Conservation (phyloP, 2,797 vertebrate species). For the Hypotaenidia philippensis region DNA sequence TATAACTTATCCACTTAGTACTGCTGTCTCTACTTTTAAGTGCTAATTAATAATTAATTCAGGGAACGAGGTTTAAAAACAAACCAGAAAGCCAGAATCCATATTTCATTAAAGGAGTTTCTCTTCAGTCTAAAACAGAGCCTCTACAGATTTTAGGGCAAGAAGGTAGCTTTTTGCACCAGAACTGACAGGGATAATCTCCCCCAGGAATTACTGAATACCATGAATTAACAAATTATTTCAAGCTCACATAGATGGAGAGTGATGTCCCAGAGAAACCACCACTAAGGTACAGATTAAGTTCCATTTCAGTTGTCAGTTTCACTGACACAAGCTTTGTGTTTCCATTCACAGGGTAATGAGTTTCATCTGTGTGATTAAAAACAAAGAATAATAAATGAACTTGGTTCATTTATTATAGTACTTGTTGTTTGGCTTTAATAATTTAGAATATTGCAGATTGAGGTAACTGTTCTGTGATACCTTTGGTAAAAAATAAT, state of each 20-base stretch:
- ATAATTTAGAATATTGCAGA: constrained; percentile 50
- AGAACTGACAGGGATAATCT: not conserved
- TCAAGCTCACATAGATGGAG: not conserved
- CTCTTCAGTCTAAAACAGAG: not conserved
- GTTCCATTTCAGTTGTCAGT: not conserved
- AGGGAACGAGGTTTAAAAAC: constrained; percentile 6
- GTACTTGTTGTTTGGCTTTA: constrained; percentile 45
- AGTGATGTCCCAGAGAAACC: not conserved
- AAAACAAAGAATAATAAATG: constrained; percentile 45
- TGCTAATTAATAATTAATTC: constrained; percentile 58
- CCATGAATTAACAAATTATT: not conserved
- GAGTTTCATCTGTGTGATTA: constrained; percentile 59
- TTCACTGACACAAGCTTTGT: not conserved
- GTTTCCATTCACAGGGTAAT: constrained; percentile 28
- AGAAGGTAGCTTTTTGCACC: not conserved
- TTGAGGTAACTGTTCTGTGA: not conserved
- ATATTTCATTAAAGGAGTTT: constrained; percentile 11
- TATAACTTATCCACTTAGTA: constrained; percentile 38
- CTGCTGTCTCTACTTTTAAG: not conserved
- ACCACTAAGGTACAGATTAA: not conserved
- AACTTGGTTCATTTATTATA: constrained; percentile 37
- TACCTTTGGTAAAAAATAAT: constrained; percentile 41
- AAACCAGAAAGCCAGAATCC: constrained; percentile 5
- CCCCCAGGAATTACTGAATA: not conserved
- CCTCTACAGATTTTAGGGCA: not conserved